These are phyloP conservation scores for Drosophila neutralis DNA, from an alignment of 2,888 invertebrate genomes.

Conservation along the genomic window DNA sequence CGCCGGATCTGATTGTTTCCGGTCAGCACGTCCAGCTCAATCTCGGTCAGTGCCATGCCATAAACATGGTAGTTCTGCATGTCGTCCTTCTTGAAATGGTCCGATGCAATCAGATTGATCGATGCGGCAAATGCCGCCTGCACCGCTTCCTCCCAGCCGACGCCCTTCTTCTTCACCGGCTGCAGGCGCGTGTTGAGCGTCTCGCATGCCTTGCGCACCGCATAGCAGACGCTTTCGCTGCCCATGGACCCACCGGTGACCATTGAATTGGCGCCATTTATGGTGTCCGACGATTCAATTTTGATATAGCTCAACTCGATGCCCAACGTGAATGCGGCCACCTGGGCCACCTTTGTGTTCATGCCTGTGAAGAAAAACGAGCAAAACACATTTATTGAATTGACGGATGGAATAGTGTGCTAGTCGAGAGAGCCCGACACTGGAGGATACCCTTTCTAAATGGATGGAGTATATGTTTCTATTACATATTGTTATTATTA, in stretches of 20 bases:
- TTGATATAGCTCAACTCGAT: slow-evolving; percentile 87
- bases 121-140: slow-evolving; percentile 47
- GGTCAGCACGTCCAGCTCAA: slow-evolving; percentile 91
- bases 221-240: slow-evolving; percentile 88
- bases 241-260: slow-evolving; percentile 90
- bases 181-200: slow-evolving; percentile 87
- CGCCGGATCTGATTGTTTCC: slow-evolving; percentile 89
- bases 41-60: slow-evolving; percentile 88
- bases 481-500: slow-evolving; percentile 60
- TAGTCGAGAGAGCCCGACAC: background rate
- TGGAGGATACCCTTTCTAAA: background rate
- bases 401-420: background rate
- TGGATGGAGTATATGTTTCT: background rate
- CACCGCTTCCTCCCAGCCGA: slow-evolving; percentile 86
- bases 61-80: slow-evolving; percentile 88
- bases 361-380: slow-evolving; percentile 49
- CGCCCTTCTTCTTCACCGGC: slow-evolving; percentile 86
- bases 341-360: slow-evolving; percentile 90
- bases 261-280: slow-evolving; percentile 88
- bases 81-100: slow-evolving; percentile 86
- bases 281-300: slow-evolving; percentile 88
- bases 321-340: slow-evolving; percentile 89
- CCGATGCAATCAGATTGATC: slow-evolving; percentile 87
- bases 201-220: slow-evolving; percentile 88
- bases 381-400: background rate